Evolutionary conservation across 2,888 invertebrate genomes (phyloP).

Genomic region (Odontomyia ornata): DNA sequence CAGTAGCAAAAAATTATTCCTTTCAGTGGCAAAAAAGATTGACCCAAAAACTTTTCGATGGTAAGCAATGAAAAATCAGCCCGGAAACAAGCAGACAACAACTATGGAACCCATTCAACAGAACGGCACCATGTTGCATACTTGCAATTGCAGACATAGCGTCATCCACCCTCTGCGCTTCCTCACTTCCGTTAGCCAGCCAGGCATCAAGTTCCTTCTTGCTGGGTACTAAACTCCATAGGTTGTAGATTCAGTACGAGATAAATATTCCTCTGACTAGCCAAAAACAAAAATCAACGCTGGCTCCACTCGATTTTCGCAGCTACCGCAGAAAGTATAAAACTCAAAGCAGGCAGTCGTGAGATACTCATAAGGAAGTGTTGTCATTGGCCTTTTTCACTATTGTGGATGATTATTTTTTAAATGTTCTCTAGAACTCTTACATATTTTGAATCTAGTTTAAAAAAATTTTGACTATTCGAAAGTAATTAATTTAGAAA

Average conservation of each 20-base stretch:
- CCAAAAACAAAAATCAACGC: constrained; percentile 35
- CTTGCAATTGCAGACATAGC: constrained; percentile 39
- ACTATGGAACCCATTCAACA: constrained; percentile 36
- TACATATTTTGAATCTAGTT: no score
- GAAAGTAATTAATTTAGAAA: no score
- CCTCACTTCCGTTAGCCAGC: neutral
- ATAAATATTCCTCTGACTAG: constrained; percentile 25
- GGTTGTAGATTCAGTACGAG: constrained; percentile 21
- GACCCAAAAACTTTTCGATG: constrained; percentile 43
- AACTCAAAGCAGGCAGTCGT: constrained; percentile 26
- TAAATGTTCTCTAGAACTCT: neutral
- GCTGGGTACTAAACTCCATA: neutral
- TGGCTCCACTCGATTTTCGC: constrained; percentile 26
- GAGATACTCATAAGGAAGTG: no score
- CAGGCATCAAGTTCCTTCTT: neutral
- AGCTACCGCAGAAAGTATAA: constrained; percentile 36
- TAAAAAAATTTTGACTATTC: no score
- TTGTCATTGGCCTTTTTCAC: neutral
- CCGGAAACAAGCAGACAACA: constrained; percentile 39
- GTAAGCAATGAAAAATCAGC: constrained; percentile 41
- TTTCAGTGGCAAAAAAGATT: constrained; percentile 32
- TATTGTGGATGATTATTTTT: neutral
- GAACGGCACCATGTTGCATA: constrained; percentile 41
- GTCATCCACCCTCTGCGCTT: neutral
- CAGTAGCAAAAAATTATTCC: constrained; percentile 21